A percentile compares a stretch with the other conserved stretches of the same genome.
phyloP scores from a whole-genome alignment of 1,140 invertebrate genomes.

The Ceratoteleas bidentatus region DNA sequence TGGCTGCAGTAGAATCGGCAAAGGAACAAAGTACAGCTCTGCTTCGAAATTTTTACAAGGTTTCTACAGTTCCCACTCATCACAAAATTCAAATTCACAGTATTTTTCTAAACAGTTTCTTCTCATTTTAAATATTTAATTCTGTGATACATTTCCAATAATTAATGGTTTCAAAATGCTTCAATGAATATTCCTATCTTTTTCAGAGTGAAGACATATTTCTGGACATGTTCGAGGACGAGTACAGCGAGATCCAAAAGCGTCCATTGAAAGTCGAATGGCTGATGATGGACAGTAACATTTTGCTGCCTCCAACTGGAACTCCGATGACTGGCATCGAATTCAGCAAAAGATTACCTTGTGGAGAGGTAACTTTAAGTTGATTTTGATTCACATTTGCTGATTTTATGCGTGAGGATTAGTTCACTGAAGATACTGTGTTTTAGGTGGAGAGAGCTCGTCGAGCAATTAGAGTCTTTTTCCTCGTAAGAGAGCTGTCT shows the following conservation, averaged over 20 bases:
- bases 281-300: slow-evolving; percentile 97
- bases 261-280: slow-evolving; percentile 94
- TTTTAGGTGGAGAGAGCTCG: slow-evolving; percentile 93
- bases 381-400: not conserved
- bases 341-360: slow-evolving; percentile 96
- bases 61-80: slow-evolving; percentile 61
- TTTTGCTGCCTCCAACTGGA: slow-evolving; percentile 96
- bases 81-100: not conserved
- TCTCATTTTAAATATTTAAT: no score
- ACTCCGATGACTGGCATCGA: slow-evolving; percentile 98
- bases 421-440: no score
- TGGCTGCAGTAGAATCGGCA: slow-evolving; percentile 87
- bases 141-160: not conserved
- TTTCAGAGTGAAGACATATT: slow-evolving; percentile 97
- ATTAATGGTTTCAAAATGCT: no score
- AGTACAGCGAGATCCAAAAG: slow-evolving; percentile 95
- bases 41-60: slow-evolving; percentile 96
- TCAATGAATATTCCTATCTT: not conserved
- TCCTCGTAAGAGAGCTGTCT: slow-evolving; percentile 93
- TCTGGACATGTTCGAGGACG: slow-evolving; percentile 99
- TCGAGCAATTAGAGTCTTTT: slow-evolving; percentile 96
- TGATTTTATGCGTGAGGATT: no score
- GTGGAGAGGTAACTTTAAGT: slow-evolving; percentile 90
- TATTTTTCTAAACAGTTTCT: no score
- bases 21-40: slow-evolving; percentile 92